phyloP scores from a whole-genome alignment of 2,888 invertebrate genomes.

The Serrognathus titanus region DNA sequence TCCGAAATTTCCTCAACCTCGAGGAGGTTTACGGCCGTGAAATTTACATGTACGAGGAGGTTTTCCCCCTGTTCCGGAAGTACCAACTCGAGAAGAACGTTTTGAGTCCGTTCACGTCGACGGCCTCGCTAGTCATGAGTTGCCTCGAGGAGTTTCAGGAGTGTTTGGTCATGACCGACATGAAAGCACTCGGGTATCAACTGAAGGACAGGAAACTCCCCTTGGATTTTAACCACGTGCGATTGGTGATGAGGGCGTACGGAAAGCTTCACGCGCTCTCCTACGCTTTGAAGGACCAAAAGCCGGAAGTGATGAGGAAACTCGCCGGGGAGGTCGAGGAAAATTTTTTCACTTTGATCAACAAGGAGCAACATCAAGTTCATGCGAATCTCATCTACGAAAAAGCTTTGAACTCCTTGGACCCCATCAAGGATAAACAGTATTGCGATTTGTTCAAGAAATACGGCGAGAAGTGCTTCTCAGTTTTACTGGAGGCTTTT shows the following conservation, averaged over 20 bases:
- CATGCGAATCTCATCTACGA: background rate
- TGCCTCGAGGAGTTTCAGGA: conserved; percentile 23
- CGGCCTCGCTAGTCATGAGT: conserved; percentile 20
- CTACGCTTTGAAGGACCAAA: conserved; percentile 31
- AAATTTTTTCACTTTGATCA: conserved; percentile 16
- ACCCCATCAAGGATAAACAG: background rate
- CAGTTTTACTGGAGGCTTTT: background rate
- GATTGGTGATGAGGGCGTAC: conserved; percentile 31
- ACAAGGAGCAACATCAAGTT: background rate
- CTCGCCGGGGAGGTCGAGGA: conserved; percentile 21
- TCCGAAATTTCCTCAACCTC: conserved; percentile 27
- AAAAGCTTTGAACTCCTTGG: background rate
- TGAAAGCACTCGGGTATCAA: conserved; percentile 31
- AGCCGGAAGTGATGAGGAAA: conserved; percentile 26
- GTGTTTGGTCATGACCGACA: conserved; percentile 30
- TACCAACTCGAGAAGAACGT: conserved; percentile 27
- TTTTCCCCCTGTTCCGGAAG: conserved; percentile 30
- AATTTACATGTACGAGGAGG: conserved; percentile 31
- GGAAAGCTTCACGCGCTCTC: conserved; percentile 35
- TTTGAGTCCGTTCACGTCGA: conserved; percentile 20
- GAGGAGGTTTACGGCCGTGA: conserved; percentile 31
- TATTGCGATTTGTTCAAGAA: background rate
- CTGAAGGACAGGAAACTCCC: conserved; percentile 24
- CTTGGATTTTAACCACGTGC: conserved; percentile 33
- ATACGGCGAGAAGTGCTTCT: background rate